A percentile compares a stretch with the other conserved stretches of the same genome.
These are phyloP conservation scores for Phalacrocorax brasilianus DNA, from an alignment of 2,113 vertebrate genomes.

Conservation along the genomic window DNA sequence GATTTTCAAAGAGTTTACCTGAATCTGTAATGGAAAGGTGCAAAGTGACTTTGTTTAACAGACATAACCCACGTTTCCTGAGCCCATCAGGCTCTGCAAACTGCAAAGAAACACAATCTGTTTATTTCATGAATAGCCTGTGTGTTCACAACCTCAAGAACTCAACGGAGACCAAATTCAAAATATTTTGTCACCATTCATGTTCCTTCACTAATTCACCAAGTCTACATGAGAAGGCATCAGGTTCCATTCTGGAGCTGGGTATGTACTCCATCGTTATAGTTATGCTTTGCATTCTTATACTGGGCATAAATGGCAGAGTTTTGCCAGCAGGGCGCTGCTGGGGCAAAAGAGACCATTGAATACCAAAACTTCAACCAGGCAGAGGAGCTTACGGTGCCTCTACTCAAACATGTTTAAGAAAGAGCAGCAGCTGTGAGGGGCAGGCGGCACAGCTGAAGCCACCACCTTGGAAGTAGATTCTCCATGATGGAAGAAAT, in stretches of 20 bases:
- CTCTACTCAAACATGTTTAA: not conserved
- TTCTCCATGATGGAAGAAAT: not conserved
- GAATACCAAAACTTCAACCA: not conserved
- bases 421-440: not conserved
- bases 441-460: not conserved
- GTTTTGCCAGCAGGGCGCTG: not conserved
- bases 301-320: not conserved
- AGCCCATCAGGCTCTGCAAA: not conserved
- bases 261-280: not conserved
- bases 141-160: not conserved
- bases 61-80: conserved; percentile 14
- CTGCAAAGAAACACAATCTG: conserved; percentile 15
- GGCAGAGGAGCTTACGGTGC: not conserved
- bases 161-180: not conserved
- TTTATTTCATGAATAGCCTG: conserved; percentile 9
- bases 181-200: not conserved
- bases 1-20: conserved; percentile 23
- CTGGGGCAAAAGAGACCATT: accelerated
- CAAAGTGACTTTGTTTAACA: not conserved
- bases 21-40: not conserved
- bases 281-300: not conserved
- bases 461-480: not conserved
- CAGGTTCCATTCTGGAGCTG: not conserved
- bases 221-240: not conserved
- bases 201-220: not conserved